Conservation (phyloP, 2,888 invertebrate species). For the Marronus borbonicus region DNA sequence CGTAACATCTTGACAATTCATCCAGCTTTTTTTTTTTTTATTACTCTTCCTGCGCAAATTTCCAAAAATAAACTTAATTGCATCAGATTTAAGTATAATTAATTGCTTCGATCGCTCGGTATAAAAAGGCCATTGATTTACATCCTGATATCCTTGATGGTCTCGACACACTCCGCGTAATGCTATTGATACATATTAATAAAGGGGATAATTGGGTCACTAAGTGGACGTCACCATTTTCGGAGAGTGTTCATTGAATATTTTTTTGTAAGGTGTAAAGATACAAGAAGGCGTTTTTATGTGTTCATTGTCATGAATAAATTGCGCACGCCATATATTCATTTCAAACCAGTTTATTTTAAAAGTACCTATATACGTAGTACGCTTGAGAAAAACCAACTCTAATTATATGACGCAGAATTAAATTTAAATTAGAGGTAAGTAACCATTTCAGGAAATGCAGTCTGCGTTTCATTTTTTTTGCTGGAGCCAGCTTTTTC, state of each 20-base stretch:
- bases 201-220: slow-evolving; percentile 33
- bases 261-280: slow-evolving; percentile 1
- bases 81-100: slow-evolving; percentile 20
- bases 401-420: too few relatives aligned
- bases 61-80: slow-evolving; percentile 18
- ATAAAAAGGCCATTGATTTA: slow-evolving; percentile 20
- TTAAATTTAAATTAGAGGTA: too few relatives aligned
- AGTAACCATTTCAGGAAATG: too few relatives aligned
- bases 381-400: too few relatives aligned
- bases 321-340: not conserved
- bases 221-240: slow-evolving; percentile 36
- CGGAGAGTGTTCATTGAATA: slow-evolving; percentile 18
- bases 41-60: not conserved
- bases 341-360: too few relatives aligned
- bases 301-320: slow-evolving; percentile 6
- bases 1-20: not conserved
- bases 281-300: slow-evolving; percentile 11
- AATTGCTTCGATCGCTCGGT: slow-evolving; percentile 4
- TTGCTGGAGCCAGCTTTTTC: too few relatives aligned
- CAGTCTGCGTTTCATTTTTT: too few relatives aligned
- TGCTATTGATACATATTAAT: slow-evolving; percentile 39
- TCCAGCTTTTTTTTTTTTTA: not conserved
- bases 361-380: too few relatives aligned
- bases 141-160: slow-evolving; percentile 30
- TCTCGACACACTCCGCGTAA: not conserved